Evolutionary conservation across 2,797 vertebrate species (phyloP).

Genomic region (Epinephelus malabaricus): DNA sequence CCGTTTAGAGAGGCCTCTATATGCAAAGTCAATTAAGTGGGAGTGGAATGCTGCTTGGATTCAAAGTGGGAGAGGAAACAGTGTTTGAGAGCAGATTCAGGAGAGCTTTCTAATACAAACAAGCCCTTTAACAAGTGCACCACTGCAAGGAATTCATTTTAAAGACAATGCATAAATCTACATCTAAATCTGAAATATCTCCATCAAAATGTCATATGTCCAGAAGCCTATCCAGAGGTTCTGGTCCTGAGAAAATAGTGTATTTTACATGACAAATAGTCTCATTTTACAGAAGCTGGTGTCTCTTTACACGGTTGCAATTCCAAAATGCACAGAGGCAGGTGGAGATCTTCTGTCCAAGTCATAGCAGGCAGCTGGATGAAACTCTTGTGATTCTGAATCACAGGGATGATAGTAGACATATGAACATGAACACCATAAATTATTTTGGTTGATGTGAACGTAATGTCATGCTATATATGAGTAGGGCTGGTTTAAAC

Average conservation of each 20-base stretch:
- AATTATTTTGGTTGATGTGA: neutral
- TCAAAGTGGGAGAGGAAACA: slow-evolving; percentile 41
- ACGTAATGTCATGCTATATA: neutral
- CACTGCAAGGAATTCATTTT: slow-evolving; percentile 74
- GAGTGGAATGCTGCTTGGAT: slow-evolving; percentile 35
- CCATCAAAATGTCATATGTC: slow-evolving; percentile 70
- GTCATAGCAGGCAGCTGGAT: slow-evolving; percentile 11
- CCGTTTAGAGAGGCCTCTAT: slow-evolving; percentile 67
- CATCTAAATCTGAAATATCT: slow-evolving; percentile 79
- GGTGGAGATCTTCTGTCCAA: slow-evolving; percentile 1
- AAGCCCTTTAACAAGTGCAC: slow-evolving; percentile 72
- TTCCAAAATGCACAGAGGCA: slow-evolving; percentile 32
- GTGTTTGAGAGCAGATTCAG: slow-evolving; percentile 27
- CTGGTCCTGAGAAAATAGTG: slow-evolving; percentile 65
- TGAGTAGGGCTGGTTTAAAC: neutral
- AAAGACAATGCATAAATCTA: slow-evolving; percentile 85
- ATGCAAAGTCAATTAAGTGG: slow-evolving; percentile 73
- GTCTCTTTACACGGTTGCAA: slow-evolving; percentile 40
- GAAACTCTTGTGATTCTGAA: neutral
- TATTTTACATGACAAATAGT: slow-evolving; percentile 79
- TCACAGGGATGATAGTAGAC: neutral
- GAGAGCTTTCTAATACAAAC: slow-evolving; percentile 68
- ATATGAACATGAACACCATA: neutral
- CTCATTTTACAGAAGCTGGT: slow-evolving; percentile 49
- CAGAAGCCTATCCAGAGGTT: slow-evolving; percentile 53